Percentiles rank a stretch among this genome's conserved stretches.
Evolutionary conservation across 2,888 invertebrate genomes (phyloP).

Genomic region (Kuschelorhynchus macadamiae): DNA sequence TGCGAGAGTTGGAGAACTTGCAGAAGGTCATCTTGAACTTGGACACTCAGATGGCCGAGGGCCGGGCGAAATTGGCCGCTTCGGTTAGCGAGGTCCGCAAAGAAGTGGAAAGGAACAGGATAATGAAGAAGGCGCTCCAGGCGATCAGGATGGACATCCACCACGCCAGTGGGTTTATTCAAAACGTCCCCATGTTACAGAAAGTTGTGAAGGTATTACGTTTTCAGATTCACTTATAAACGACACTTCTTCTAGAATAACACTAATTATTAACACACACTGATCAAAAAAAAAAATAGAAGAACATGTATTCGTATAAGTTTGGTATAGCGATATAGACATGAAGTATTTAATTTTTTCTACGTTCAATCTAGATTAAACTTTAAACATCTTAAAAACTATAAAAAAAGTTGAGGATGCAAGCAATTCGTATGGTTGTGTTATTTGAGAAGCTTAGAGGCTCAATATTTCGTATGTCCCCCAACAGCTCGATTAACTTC

Average conservation of each 20-base stretch:
- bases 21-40: conserved; percentile 78
- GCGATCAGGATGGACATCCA: conserved; percentile 87
- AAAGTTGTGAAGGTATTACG: conserved; percentile 73
- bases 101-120: conserved; percentile 76
- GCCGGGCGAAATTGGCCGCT: conserved; percentile 82
- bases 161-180: conserved; percentile 82
- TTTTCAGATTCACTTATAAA: no score
- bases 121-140: conserved; percentile 76
- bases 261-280: neutral
- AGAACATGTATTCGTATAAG: no score
- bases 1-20: conserved; percentile 84
- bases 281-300: neutral
- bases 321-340: no score
- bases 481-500: no score
- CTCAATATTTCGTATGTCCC: no score
- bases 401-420: no score
- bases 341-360: no score
- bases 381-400: no score
- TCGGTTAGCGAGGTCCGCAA: conserved; percentile 79
- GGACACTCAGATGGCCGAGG: conserved; percentile 82
- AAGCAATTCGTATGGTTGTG: no score
- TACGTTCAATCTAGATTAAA: no score
- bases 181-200: conserved; percentile 79
- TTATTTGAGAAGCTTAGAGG: no score
- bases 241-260: no score